Base-by-base conservation (phyloP, 2,888 invertebrate species). In the Andrena chrysosceles region DNA sequence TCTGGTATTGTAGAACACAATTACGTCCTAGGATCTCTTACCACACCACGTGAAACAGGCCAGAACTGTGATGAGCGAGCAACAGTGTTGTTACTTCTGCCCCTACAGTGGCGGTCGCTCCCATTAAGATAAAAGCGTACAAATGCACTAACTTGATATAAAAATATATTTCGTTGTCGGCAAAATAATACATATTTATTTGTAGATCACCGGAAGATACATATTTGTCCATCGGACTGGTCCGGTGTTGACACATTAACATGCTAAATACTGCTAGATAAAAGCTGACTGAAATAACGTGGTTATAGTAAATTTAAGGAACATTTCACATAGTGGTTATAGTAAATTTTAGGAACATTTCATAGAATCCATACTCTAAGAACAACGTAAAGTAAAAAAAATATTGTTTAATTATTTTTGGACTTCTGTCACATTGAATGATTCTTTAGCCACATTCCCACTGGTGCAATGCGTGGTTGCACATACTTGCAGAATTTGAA, bases 31-130 rank as follows among this genome's bases (percentile, higher is more conserved):
- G 42, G 5, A 7, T 2, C 54, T 48, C 63, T 73, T 70, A 78
- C 73, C 80, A 49, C n/a, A 79, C 49, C 3, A 84, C 10, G 5
- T 63, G 7, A 16, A 70, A 84, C 42, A 81, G 20, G 1, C 67
- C 68, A 7, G 48, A n/a, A n/a, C 48, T 10, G 5, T 77, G 64
- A 26, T 77, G 42, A 23, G n/a, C 1, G 0, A n/a, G 59, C 31
- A 71, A 2, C 29, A 56, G 26, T 8, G 8, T 4, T 20, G n/a
- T 29, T 1, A 56, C 13, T 54, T 83, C 84, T 0, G 77, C 6
- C 5, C 72, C 68, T 5, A 63, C 0, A n/a, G 77, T 0, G 7
- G 33, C 6, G 0, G 16, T 49, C 2, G 13, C 0, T 35, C 8
- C 66, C 2, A 54, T 0, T 3, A 56, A 0, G 1, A n/a, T 0